These are phyloP conservation scores for Spizella passerina DNA, from an alignment of 2,797 vertebrate species.

Conservation along the genomic window DNA sequence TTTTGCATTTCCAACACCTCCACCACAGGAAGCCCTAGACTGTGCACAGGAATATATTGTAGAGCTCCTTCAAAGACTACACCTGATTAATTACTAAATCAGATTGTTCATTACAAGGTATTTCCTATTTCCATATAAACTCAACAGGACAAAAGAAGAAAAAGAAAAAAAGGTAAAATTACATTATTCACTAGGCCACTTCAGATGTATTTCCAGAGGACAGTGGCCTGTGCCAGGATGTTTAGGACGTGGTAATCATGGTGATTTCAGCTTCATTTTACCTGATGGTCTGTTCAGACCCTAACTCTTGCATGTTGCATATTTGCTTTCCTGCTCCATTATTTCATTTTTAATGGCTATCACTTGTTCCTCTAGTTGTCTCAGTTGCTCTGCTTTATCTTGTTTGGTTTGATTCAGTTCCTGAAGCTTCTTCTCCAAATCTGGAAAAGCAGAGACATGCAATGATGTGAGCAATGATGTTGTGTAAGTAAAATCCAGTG, in stretches of 20 bases:
- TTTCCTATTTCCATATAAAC: background rate
- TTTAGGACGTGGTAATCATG: background rate
- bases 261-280: background rate
- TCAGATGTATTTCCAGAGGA: background rate
- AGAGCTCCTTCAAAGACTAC: background rate
- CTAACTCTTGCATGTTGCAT: conserved; percentile 72
- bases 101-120: conserved; percentile 7
- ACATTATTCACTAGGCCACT: background rate
- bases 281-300: background rate
- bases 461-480: background rate
- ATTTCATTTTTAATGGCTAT: conserved; percentile 79
- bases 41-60: background rate
- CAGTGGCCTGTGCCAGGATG: background rate
- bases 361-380: conserved; percentile 71
- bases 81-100: background rate
- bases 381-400: conserved; percentile 78
- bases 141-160: background rate
- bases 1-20: background rate
- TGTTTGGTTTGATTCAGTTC: conserved; percentile 75
- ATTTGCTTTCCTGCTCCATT: conserved; percentile 64
- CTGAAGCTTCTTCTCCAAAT: conserved; percentile 84
- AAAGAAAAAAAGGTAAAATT: background rate
- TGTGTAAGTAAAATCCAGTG: background rate
- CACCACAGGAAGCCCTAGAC: background rate
- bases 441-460: conserved; percentile 73